Percentiles rank a stretch among this genome's conserved stretches.
These are phyloP conservation scores for Lophius americanus DNA, from an alignment of 2,797 vertebrate genomes.

Conservation along the genomic window DNA sequence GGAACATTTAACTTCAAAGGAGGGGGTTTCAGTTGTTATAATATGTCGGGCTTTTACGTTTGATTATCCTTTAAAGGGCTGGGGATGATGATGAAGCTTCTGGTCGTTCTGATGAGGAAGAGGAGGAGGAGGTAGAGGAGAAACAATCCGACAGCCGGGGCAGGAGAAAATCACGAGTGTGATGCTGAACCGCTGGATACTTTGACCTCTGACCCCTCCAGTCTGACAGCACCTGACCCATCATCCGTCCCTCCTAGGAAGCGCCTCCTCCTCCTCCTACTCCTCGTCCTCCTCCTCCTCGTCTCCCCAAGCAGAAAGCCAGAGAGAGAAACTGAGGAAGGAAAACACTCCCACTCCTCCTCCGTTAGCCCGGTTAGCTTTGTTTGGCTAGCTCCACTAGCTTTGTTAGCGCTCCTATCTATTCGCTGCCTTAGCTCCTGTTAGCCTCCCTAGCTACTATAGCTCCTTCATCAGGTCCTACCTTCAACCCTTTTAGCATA, in stretches of 20 bases:
- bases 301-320: not conserved
- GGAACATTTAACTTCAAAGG: no score
- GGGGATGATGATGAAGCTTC: no score
- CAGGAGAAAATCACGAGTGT: conserved; percentile 47
- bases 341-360: not conserved
- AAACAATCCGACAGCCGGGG: conserved; percentile 31
- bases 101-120: not conserved
- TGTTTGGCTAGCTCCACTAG: not conserved
- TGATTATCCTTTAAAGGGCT: no score
- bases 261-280: conserved; percentile 6
- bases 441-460: no score
- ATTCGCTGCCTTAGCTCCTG: no score
- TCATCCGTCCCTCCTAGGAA: conserved; percentile 51
- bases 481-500: not conserved
- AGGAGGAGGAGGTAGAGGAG: not conserved
- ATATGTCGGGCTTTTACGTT: no score
- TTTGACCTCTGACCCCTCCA: conserved; percentile 55
- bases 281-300: not conserved
- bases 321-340: not conserved
- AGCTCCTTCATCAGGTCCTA: no score
- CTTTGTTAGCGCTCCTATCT: no score
- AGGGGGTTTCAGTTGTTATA: no score
- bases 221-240: conserved; percentile 64
- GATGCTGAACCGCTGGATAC: conserved; percentile 54
- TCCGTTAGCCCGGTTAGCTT: no score